Base-by-base conservation (phyloP, 2,888 invertebrate genomes). In the Synanthedon vespiformis region DNA sequence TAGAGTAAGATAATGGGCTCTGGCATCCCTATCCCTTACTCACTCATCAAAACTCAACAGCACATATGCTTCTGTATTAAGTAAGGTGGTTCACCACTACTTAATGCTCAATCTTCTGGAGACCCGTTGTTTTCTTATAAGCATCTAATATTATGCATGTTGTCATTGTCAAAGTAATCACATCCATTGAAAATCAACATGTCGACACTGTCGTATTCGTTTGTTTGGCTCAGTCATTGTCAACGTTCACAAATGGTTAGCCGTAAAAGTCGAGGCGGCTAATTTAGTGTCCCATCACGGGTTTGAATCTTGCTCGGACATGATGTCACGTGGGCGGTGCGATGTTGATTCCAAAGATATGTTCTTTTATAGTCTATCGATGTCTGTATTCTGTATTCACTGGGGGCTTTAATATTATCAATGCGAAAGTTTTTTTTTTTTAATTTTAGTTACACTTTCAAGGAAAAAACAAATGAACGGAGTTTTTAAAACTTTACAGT, bases 311-410 rank as follows among this genome's bases (percentile, higher is more conserved):
- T 77, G 76, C 76, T 63, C 63, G 63, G 61, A 70, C 70, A 70
- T 74, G 70, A 71, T 70, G 65, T 65, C 57, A 62, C 65, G 82
- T 81, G 75, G 81, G 83, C 77, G 81, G 71, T 60, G 60, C 60
- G 61, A 64, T 70, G 76, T 77, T 74, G 75, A 80, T 80, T 78
- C 68, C 68, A 61, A 75, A 77, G 74, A 77, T 79, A 78, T 73
- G 67, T 61, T 56, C 64, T 63, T 53, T 58, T 58, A 54, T 58
- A 61, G 63, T 48, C 53, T 44, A 44, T 44, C 44, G 44, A 44
- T 44, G 54, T 48, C 56, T 61, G 51, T 72, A 72, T 72, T 74
- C 67, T 62, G 60, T 44, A 44, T n/a, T 13, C 13, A 44, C 4
- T 22, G 4, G 1, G 4, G 34, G 10, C 14, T 52, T 12, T 22